phyloP scores from a whole-genome alignment of 2,113 vertebrate species.

The Hystrix cristata region DNA sequence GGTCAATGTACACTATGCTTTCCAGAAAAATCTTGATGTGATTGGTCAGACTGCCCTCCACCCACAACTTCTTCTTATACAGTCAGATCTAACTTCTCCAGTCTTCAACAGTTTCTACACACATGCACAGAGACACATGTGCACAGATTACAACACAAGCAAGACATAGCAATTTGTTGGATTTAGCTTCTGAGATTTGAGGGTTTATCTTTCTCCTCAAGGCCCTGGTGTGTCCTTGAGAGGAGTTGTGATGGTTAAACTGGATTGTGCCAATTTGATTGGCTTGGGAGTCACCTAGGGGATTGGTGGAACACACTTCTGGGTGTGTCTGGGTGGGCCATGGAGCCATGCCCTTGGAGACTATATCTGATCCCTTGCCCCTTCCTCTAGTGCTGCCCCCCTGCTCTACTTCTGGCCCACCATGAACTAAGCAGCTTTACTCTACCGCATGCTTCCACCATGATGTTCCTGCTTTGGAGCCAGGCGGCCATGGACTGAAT shows the following conservation, averaged over 20 bases:
- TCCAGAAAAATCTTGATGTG: slow-evolving; percentile 23
- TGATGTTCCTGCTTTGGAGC: background rate
- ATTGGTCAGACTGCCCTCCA: background rate
- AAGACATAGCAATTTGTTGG: background rate
- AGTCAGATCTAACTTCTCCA: no score
- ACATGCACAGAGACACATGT: background rate
- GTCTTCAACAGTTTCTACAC: background rate
- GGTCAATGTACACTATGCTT: fast-evolving
- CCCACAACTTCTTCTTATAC: background rate
- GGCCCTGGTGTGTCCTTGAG: background rate
- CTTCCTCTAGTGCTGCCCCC: background rate
- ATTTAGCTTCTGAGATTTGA: background rate
- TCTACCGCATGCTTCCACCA: background rate
- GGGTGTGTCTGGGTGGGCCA: background rate
- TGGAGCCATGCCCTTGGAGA: background rate
- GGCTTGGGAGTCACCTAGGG: background rate
- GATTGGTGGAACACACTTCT: background rate
- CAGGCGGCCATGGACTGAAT: background rate
- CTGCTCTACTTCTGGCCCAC: background rate
- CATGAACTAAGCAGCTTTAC: background rate
- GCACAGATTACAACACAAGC: background rate
- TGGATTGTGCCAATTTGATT: background rate
- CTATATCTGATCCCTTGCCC: background rate
- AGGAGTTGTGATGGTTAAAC: background rate
- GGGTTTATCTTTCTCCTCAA: background rate